A percentile compares a stretch with the other conserved stretches of the same genome.
Evolutionary conservation across 2,888 invertebrate genomes (phyloP).

Genomic region (Cosmia pyralina): DNA sequence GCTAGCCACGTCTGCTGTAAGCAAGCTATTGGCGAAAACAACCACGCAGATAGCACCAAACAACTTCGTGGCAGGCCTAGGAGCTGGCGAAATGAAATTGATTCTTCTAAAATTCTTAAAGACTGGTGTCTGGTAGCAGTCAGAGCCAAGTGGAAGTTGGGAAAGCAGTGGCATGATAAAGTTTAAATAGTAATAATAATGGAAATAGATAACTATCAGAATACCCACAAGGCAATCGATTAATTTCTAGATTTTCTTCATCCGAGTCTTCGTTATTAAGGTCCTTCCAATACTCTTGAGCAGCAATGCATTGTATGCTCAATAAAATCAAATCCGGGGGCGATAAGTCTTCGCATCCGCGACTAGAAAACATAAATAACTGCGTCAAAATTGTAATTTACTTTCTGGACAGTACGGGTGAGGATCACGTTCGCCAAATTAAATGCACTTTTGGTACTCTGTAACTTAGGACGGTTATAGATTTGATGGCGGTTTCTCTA

Average conservation of each 20-base stretch:
- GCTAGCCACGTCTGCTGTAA: too few relatives aligned
- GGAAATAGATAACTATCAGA: not conserved
- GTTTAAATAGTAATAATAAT: not conserved
- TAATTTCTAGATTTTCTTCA: slow-evolving; percentile 62
- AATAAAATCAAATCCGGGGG: slow-evolving; percentile 94
- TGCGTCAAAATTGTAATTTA: not conserved
- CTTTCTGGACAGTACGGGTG: too few relatives aligned
- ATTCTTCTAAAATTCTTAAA: not conserved
- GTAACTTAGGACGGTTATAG: not conserved
- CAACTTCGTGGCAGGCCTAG: not conserved
- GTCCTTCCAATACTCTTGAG: slow-evolving; percentile 85
- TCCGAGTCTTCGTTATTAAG: slow-evolving; percentile 63
- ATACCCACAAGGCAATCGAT: slow-evolving; percentile 82
- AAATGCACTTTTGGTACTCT: not conserved
- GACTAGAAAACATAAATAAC: slow-evolving; percentile 83
- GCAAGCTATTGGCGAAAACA: not conserved
- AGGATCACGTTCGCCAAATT: not conserved
- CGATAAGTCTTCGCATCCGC: slow-evolving; percentile 93
- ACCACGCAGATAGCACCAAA: not conserved
- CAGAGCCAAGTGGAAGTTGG: not conserved
- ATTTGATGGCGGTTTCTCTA: not conserved
- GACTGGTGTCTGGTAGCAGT: not conserved
- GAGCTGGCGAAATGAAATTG: not conserved
- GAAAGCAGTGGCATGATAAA: not conserved
- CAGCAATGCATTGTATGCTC: slow-evolving; percentile 91